Base-by-base conservation (phyloP, 1,140 invertebrate genomes). In the Mylabris phalerata region DNA sequence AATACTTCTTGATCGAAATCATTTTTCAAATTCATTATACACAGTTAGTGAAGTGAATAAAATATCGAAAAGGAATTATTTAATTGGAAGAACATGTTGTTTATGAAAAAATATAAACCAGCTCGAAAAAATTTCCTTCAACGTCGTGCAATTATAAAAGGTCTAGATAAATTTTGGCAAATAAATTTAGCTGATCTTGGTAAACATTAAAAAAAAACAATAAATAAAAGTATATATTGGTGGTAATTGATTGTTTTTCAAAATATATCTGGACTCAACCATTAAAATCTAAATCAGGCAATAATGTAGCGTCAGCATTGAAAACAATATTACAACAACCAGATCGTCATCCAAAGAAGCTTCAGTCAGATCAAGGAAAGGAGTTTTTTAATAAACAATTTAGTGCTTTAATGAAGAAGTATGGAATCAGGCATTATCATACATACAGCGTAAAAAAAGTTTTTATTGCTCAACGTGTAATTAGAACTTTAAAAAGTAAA, bases 391-490 rank as follows among this genome's bases (percentile, higher is more conserved):
- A 13, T 13, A 13, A 13, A 0, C 13, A 13, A 13, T 13, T 13
- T 13, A 13, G 13, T 13, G 13, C 13, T 13, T 13, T 13, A 13
- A 13, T 0, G 13, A 13, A 13, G 13, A 13, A 13, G 13, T 13
- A 13, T 13, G 13, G 13, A 13, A 13, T 13, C 1, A 13, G 13
- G 0, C 13, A 13, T 13, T 13, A 13, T 13, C 13, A 13, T 13
- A 13, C 13, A 0, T 13, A 13, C 1, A 13, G 55, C 50, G 61
- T 67, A 26, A 65, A 68, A 24, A 78, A 77, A 71, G 71, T 73
- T 27, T 62, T 67, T 1, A 68, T 77, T 47, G 63, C 70, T 25
- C 73, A 77, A 68, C 57, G 76, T 25, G 75, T 76, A 27, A 75
- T 76, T 67, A 60, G 70, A 19, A 76, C 73, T 9, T 55, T 78